A percentile compares a stretch with the other conserved stretches of the same genome.
phyloP scores from a whole-genome alignment of 2,888 invertebrate species.

The Hirtodrosophila trivittata region DNA sequence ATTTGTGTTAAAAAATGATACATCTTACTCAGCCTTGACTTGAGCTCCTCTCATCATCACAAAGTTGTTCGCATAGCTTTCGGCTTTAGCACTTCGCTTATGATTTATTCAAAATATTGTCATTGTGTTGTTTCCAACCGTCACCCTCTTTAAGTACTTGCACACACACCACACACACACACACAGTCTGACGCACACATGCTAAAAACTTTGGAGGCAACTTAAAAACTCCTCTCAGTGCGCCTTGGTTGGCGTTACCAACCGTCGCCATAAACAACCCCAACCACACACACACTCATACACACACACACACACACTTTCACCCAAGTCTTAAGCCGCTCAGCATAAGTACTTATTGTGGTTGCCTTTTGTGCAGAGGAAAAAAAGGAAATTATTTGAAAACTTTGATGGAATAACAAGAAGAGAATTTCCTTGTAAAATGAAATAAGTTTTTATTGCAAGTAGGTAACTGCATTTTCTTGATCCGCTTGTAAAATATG shows the following conservation, averaged over 20 bases:
- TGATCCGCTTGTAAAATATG: conserved; percentile 10
- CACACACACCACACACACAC: conserved; percentile 22
- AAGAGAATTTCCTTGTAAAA: conserved; percentile 32
- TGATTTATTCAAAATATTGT: conserved; percentile 76
- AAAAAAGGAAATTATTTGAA: conserved; percentile 66
- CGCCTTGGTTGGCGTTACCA: conserved; percentile 23
- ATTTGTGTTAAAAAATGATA: too few relatives aligned
- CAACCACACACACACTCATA: conserved; percentile 10
- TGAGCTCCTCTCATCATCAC: conserved; percentile 26
- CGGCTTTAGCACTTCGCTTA: conserved; percentile 47
- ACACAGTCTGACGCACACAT: conserved; percentile 18
- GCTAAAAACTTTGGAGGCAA: conserved; percentile 52
- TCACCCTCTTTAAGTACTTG: neutral
- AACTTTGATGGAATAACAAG: conserved; percentile 60
- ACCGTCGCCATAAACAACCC: conserved; percentile 57
- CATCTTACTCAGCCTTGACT: neutral
- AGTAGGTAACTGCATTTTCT: conserved; percentile 26
- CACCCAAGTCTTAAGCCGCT: conserved; percentile 37
- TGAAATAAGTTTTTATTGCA: conserved; percentile 14
- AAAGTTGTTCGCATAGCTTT: conserved; percentile 52
- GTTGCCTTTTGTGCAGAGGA: conserved; percentile 9
- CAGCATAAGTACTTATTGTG: conserved; percentile 37
- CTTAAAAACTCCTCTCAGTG: conserved; percentile 56
- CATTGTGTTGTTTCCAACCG: conserved; percentile 48
- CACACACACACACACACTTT: too few relatives aligned